phyloP scores from a whole-genome alignment of 1,140 invertebrate species.

The Bombus polaris region DNA sequence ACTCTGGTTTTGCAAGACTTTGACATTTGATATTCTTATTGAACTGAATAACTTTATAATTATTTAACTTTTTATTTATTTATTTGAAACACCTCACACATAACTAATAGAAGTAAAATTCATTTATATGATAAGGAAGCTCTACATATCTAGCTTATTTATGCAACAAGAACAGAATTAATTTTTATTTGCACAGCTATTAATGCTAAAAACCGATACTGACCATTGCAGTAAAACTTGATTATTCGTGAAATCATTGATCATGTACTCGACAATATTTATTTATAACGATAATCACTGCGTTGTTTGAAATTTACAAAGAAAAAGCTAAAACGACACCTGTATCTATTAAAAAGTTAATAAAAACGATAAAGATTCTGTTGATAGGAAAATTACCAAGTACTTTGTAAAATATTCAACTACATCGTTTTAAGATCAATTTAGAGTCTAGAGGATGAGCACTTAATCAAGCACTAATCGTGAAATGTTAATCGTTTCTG shows the following conservation, averaged over 20 bases:
- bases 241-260: neutral
- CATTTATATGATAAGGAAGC: neutral
- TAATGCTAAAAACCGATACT: too few species aligned
- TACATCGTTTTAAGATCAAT: neutral
- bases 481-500: neutral
- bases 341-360: neutral
- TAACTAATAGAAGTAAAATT: neutral
- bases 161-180: neutral
- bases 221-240: neutral
- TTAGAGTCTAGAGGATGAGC: neutral
- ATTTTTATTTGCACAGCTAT: neutral
- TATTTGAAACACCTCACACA: neutral
- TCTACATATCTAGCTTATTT: neutral
- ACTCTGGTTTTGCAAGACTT: neutral
- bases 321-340: too few species aligned
- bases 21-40: neutral
- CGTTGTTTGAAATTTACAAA: neutral
- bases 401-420: neutral
- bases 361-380: neutral
- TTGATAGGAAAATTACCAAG: neutral
- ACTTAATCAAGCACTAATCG: neutral
- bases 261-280: too few species aligned
- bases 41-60: neutral
- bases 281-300: neutral
- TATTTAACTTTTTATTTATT: too few species aligned